Evolutionary conservation across 2,797 vertebrate genomes (phyloP).

Genomic region (Micropoecilia bifurca): DNA sequence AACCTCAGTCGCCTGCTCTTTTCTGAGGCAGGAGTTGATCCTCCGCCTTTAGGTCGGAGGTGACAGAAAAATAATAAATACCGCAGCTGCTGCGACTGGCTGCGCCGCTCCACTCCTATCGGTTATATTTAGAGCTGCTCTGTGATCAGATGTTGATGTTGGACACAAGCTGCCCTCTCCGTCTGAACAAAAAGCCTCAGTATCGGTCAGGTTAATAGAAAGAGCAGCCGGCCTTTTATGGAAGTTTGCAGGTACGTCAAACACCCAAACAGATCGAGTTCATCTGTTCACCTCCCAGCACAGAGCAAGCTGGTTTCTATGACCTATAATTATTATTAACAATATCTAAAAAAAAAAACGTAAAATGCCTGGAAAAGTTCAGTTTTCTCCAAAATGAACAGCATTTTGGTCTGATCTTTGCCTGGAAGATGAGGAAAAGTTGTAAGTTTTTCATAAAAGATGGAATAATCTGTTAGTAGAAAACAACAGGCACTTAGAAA

Average conservation of each 20-base stretch:
- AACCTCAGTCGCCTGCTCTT: conserved; percentile 24
- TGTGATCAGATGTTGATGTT: conserved; percentile 74
- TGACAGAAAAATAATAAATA: conserved; percentile 71
- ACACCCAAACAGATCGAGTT: neutral
- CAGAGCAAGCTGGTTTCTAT: neutral
- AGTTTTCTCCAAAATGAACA: neutral
- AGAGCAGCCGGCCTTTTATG: conserved; percentile 27
- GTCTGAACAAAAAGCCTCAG: conserved; percentile 52
- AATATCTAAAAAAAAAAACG: neutral
- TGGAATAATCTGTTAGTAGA: neutral
- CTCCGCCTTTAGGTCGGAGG: conserved; percentile 61
- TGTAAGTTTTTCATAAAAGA: too few relatives aligned
- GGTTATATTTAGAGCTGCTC: conserved; percentile 75
- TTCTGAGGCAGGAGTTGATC: conserved; percentile 40
- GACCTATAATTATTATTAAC: neutral
- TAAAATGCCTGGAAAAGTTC: neutral
- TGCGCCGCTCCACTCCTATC: conserved; percentile 59
- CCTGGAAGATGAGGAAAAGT: neutral
- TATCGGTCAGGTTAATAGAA: conserved; percentile 51
- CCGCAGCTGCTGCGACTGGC: conserved; percentile 62
- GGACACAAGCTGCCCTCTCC: conserved; percentile 38
- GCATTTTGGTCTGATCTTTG: neutral
- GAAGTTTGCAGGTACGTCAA: conserved; percentile 14
- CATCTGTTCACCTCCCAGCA: neutral
- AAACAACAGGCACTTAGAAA: neutral